Evolutionary conservation across 1,140 invertebrate species (phyloP), one percentile per base, ranked within the genome.

Genomic region (Mycetomoellerius zeteki): DNA sequence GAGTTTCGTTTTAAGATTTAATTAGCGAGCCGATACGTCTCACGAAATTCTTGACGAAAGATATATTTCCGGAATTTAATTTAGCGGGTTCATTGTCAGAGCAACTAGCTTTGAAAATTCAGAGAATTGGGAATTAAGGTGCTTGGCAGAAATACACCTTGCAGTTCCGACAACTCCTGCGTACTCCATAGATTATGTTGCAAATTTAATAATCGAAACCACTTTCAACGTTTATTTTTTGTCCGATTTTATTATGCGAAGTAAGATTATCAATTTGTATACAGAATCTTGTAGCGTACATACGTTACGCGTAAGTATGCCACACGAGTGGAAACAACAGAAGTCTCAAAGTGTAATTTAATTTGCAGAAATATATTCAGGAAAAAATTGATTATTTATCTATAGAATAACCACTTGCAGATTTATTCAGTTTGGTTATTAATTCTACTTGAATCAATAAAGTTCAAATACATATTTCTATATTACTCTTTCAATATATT

Each of bases 51-150:
- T 78, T 65, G 37, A 58, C 58, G 37, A 65, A 65, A 60, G 54
- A 76, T 76, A 37, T 76, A 65, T 71, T 71, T 71, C 47, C 16
- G 27, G 12, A 72, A 56, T 89, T 89, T 80, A 56, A 86, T 89
- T 80, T 86, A 37, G 30, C 87, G 47, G 37, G 16, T 33, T 37
- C 67, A 50, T 89, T 67, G 72, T 47, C 56, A 10, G 14, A 67
- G 37, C 54, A 85, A 85, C 81, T 65, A 78, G 81, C 60, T 89
- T 62, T 75, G 54, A 72, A 89, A 89, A 89, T 89, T 72, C 72
- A 69, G 67, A 65, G 50, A 75, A 86, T 88, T 78, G 60, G 0
- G 4, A 21, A 21, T 47, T 56, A 30, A 84, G 73, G 12, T 0
- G 47, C 16, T 50, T 10, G 12, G 14, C 69, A 7, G 27, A 75